Conservation (phyloP, 1,140 invertebrate species). For the Bombus ignitus region DNA sequence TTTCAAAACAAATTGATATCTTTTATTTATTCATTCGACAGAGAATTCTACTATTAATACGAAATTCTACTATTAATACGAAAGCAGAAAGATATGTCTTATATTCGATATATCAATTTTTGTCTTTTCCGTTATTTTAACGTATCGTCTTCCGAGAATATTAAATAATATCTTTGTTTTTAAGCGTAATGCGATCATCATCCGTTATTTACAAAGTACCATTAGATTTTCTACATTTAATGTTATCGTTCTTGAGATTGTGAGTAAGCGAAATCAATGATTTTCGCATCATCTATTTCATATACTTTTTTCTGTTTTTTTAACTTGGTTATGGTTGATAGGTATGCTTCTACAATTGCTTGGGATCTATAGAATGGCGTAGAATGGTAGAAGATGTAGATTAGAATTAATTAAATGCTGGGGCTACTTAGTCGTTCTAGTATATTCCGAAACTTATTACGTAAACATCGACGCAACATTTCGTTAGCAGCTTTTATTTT, state of each 20-base stretch:
- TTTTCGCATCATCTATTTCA: not conserved
- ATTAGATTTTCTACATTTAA: too few relatives aligned
- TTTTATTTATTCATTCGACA: not conserved
- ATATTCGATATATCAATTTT: not conserved
- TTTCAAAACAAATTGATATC: not conserved
- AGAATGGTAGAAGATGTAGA: not conserved
- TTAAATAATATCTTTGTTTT: not conserved
- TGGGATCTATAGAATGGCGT: not conserved
- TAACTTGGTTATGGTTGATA: not conserved
- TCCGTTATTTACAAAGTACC: too few relatives aligned
- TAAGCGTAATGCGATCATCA: too few relatives aligned
- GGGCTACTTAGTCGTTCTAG: not conserved
- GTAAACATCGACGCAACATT: not conserved
- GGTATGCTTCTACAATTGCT: not conserved
- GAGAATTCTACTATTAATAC: not conserved
- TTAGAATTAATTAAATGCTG: not conserved
- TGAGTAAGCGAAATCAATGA: not conserved
- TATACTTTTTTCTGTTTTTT: not conserved
- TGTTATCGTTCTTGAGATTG: not conserved
- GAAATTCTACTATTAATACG: not conserved
- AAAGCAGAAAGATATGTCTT: not conserved
- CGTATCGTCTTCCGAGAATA: rapidly evolving
- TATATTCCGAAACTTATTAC: not conserved
- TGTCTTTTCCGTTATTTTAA: not conserved
- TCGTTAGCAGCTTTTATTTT: not conserved